Evolutionary conservation across 2,113 vertebrate species (phyloP).

Genomic region (Sinocyclocheilus anshuiensis): DNA sequence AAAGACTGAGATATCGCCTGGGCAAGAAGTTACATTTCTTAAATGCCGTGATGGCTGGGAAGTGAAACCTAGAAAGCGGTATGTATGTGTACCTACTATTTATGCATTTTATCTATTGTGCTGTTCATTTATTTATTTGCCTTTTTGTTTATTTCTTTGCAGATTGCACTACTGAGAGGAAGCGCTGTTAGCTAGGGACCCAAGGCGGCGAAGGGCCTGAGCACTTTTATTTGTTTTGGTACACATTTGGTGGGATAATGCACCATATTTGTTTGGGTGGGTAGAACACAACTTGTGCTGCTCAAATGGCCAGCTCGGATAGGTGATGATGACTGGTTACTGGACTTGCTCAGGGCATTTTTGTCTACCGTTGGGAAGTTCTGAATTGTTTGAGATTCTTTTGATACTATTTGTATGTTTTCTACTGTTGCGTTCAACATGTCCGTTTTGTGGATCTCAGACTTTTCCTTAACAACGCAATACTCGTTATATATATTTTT

Average conservation of each 20-base stretch:
- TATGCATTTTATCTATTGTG: not conserved
- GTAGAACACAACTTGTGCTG: slow-evolving; percentile 24
- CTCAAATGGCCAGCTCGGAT: slow-evolving; percentile 30
- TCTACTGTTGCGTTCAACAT: not conserved
- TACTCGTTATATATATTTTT: slow-evolving; percentile 69
- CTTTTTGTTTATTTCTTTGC: not conserved
- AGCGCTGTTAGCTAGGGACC: slow-evolving; percentile 61
- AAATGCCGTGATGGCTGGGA: slow-evolving; percentile 90
- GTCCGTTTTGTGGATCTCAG: slow-evolving; percentile 55
- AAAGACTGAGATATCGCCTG: slow-evolving; percentile 83
- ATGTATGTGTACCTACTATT: slow-evolving; percentile 4
- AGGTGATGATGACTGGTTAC: slow-evolving; percentile 35
- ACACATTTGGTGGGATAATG: slow-evolving; percentile 26
- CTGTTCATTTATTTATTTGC: not conserved
- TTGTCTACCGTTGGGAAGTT: slow-evolving; percentile 27
- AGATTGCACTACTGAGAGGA: slow-evolving; percentile 70
- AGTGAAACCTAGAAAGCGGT: slow-evolving; percentile 79
- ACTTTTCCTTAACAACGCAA: slow-evolving; percentile 47
- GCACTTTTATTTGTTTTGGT: slow-evolving; percentile 65
- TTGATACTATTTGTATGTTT: slow-evolving; percentile 19
- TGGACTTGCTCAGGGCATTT: slow-evolving; percentile 30
- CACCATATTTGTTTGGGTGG: slow-evolving; percentile 48
- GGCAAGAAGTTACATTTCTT: slow-evolving; percentile 81
- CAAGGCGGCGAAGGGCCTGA: slow-evolving; percentile 54
- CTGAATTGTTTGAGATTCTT: slow-evolving; percentile 20